phyloP scores from a whole-genome alignment of 1,140 invertebrate species.

The Lamellibrachia luymesi region DNA sequence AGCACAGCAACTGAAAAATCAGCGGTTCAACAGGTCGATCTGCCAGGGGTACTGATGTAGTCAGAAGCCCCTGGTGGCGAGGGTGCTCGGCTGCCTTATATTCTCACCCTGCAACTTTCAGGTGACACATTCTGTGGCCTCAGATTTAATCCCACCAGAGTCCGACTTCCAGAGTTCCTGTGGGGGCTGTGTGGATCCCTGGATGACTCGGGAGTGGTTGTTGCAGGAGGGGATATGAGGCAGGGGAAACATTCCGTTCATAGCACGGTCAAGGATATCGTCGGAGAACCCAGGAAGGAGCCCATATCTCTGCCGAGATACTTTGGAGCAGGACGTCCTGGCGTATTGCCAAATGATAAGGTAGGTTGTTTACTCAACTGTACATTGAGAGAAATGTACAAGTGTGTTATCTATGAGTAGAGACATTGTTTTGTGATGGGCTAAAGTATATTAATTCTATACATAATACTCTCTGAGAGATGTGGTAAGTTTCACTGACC shows the following conservation, averaged over 20 bases:
- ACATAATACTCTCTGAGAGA: not conserved
- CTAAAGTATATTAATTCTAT: not conserved
- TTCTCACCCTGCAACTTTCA: too few relatives aligned
- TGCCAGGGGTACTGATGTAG: too few relatives aligned
- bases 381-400: not conserved
- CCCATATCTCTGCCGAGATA: constrained; percentile 47
- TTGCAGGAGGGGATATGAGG: not conserved
- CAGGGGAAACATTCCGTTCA: not conserved
- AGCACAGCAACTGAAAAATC: too few relatives aligned
- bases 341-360: constrained; percentile 47
- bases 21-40: too few relatives aligned
- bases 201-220: not conserved
- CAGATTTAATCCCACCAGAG: too few relatives aligned
- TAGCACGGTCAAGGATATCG: constrained; percentile 35
- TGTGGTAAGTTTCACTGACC: too few relatives aligned
- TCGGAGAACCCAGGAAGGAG: constrained; percentile 39
- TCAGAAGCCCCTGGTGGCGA: too few relatives aligned
- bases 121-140: too few relatives aligned
- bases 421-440: not conserved
- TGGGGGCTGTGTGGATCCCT: too few relatives aligned
- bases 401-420: not conserved
- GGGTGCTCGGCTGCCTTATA: too few relatives aligned
- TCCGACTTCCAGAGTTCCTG: too few relatives aligned
- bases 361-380: constrained; percentile 29
- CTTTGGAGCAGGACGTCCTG: constrained; percentile 47